Base-by-base conservation (phyloP, 2,113 vertebrate genomes). In the Arothron firmamentum region DNA sequence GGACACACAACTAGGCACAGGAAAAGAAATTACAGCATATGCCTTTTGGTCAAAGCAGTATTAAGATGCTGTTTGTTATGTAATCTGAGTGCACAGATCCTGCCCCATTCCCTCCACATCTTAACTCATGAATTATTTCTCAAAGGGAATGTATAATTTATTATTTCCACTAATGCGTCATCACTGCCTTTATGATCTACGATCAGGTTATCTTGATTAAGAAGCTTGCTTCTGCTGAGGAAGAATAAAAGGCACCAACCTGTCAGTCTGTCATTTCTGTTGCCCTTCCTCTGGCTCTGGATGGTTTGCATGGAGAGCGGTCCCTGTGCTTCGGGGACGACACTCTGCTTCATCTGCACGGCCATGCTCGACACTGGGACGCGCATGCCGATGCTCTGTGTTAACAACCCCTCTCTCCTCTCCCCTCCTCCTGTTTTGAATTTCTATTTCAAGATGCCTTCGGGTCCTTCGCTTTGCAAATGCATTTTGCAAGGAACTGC, bases 361-460 rank as follows among this genome's bases (percentile, higher is more conserved):
- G 83, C 83, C 88, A 88, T 89, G 79, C 70, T 80, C 57, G 67
- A 52, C 53, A 75, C 25, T 77, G 76, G 86, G 79, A 57, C 56
- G 72, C 72, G 79, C 72, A 78, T 87, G 62, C 75, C 74, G 70
- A 31, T 25, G 79, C 75, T 78, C 60, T 59, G 19, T 31, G 72
- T 75, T 60, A 51, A 70, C 60, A 52, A 4, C 62, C 63, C 49
- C 49, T 46, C 60, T 38, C 58, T 20, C 15, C 58, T 56, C 45
- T 58, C 59, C 52, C 47, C 54, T 74, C 74, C 77, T 67, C 62
- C 71, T 65, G 57, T 56, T 69, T 51, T 57, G 21, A 72, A 73
- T 78, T 74, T 73, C 79, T 89, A 85, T 84, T 83, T 85, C 75
- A 65, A 82, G 84, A 82, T 75, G 77, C 86, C 87, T 83, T 48